A percentile compares a stretch with the other conserved stretches of the same genome.
Evolutionary conservation across 2,113 vertebrate species (phyloP).

Genomic region (Epinephelus fuscoguttatus): DNA sequence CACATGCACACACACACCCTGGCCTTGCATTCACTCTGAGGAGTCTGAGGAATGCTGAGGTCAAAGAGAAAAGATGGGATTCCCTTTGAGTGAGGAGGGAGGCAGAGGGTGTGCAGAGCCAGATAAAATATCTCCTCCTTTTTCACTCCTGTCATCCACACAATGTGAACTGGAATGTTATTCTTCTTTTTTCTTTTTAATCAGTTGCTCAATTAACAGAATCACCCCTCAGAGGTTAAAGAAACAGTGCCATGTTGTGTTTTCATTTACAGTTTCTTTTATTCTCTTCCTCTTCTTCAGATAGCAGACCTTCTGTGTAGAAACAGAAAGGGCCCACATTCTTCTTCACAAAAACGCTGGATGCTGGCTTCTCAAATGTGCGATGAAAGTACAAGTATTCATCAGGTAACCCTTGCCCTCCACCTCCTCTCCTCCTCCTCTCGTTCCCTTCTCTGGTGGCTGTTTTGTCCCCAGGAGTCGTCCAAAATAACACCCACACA

Average conservation of each 20-base stretch:
- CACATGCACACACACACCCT: constrained; percentile 1
- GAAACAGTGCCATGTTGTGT: neutral
- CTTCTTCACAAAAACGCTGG: constrained; percentile 25
- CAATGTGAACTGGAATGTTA: constrained; percentile 44
- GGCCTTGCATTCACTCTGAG: constrained; percentile 52
- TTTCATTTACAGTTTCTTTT: neutral
- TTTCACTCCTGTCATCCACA: constrained; percentile 48
- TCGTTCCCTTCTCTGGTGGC: constrained; percentile 60
- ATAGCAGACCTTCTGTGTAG: neutral
- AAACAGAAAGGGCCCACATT: constrained; percentile 4
- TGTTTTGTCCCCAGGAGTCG: constrained; percentile 64
- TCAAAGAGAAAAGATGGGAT: constrained; percentile 73
- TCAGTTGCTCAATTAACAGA: constrained; percentile 10
- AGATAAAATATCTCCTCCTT: constrained; percentile 62
- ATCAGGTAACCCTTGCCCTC: constrained; percentile 45
- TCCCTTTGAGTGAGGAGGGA: constrained; percentile 62
- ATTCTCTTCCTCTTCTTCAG: neutral
- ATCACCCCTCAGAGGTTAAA: neutral
- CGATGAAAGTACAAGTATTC: constrained; percentile 42
- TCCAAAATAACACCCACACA: constrained; percentile 56
- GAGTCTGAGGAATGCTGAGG: constrained; percentile 68
- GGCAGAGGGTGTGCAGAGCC: constrained; percentile 30
- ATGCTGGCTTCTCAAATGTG: constrained; percentile 5
- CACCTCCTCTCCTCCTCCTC: constrained; percentile 29
- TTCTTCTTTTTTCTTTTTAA: constrained; percentile 19